Conservation (phyloP, 2,888 invertebrate species). For the Microctonus brassicae region DNA sequence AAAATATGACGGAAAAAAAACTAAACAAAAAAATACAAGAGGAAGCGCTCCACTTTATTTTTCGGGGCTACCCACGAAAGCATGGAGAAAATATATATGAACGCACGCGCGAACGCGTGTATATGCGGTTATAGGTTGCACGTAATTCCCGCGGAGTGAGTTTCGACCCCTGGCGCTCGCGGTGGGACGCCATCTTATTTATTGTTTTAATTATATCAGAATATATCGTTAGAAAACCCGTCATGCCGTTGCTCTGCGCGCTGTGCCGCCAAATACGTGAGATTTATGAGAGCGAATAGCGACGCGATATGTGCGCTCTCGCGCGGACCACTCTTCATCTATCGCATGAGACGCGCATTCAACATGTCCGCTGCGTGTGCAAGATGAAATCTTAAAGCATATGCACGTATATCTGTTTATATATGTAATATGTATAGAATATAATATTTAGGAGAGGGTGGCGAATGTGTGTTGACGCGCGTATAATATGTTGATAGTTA, state of each 20-base stretch:
- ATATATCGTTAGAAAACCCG: constrained; percentile 69
- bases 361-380: background rate
- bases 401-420: too few relatives aligned
- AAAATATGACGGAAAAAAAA: background rate
- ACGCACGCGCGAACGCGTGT: constrained; percentile 29
- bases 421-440: too few relatives aligned
- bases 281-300: constrained; percentile 60
- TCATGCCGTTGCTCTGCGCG: constrained; percentile 53
- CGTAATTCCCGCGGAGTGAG: constrained; percentile 57
- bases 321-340: constrained; percentile 19
- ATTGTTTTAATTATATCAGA: constrained; percentile 70
- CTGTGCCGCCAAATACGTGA: constrained; percentile 66
- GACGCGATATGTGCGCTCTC: constrained; percentile 30
- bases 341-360: background rate
- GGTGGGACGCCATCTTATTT: constrained; percentile 69
- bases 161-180: constrained; percentile 68
- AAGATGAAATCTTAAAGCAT: background rate
- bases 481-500: constrained; percentile 62
- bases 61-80: constrained; percentile 44
- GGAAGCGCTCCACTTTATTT: constrained; percentile 51
- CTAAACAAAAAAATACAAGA: background rate
- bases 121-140: constrained; percentile 43
- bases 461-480: constrained; percentile 55
- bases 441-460: too few relatives aligned
- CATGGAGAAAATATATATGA: constrained; percentile 30